phyloP scores from a whole-genome alignment of 2,888 invertebrate genomes.

The Meteorus cinctellus region DNA sequence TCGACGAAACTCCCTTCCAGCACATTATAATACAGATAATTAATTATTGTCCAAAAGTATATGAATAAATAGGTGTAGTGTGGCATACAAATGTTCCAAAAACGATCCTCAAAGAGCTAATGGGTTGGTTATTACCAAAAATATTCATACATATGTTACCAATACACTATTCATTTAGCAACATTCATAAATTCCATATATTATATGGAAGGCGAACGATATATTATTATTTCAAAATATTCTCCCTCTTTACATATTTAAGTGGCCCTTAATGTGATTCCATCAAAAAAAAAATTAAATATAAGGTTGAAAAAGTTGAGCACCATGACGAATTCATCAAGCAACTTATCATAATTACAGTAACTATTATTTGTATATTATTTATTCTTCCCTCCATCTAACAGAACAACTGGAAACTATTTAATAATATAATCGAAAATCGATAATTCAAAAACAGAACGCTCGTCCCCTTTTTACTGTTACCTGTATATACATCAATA shows the following conservation, averaged over 20 bases:
- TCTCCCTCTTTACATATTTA: too few relatives aligned
- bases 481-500: too few relatives aligned
- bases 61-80: constrained; percentile 30
- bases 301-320: too few relatives aligned
- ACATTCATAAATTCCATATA: too few relatives aligned
- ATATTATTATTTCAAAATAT: too few relatives aligned
- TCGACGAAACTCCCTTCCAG: constrained; percentile 43
- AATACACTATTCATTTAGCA: neutral
- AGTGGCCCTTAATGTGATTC: too few relatives aligned
- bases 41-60: constrained; percentile 42
- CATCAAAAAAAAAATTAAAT: too few relatives aligned
- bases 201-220: too few relatives aligned
- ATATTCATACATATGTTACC: neutral
- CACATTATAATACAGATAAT: constrained; percentile 44
- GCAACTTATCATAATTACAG: too few relatives aligned
- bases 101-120: constrained; percentile 27
- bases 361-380: neutral
- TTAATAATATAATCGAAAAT: neutral
- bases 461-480: too few relatives aligned
- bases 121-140: constrained; percentile 22
- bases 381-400: neutral
- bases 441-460: too few relatives aligned
- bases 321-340: too few relatives aligned
- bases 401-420: neutral
- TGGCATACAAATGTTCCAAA: constrained; percentile 14